phyloP scores from a whole-genome alignment of 2,797 vertebrate genomes.

The Molossus alvarezi region DNA sequence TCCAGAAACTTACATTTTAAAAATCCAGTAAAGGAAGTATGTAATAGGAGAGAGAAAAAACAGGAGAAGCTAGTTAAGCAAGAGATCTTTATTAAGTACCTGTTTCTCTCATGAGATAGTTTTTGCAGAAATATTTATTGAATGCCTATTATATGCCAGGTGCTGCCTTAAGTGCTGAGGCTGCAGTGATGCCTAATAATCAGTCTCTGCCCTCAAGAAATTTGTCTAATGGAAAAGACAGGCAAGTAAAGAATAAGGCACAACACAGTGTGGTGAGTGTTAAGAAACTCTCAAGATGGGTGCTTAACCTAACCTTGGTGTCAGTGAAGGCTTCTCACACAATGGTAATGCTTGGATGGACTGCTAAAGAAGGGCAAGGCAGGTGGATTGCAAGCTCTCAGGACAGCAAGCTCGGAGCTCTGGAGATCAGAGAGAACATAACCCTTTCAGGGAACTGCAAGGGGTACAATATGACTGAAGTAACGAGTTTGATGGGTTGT shows the following conservation, averaged over 20 bases:
- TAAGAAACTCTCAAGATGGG: not conserved
- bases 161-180: not conserved
- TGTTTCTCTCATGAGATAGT: not conserved
- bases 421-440: not conserved
- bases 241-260: not conserved
- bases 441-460: not conserved
- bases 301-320: not conserved
- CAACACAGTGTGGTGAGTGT: not conserved
- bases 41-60: not conserved
- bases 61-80: conserved; percentile 6
- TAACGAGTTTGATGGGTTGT: not conserved
- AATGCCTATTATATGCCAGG: not conserved
- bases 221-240: not conserved
- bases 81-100: not conserved
- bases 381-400: not conserved
- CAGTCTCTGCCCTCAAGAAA: not conserved
- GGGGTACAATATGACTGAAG: not conserved
- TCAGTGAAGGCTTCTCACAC: conserved; percentile 36
- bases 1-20: not conserved
- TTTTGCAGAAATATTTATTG: conserved; percentile 30
- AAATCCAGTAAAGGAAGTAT: not conserved
- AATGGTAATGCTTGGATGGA: not conserved
- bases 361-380: not conserved
- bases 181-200: not conserved
- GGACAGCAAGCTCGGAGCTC: not conserved